Base-by-base conservation (phyloP, 2,888 invertebrate species). In the Nymphalis polychloros region DNA sequence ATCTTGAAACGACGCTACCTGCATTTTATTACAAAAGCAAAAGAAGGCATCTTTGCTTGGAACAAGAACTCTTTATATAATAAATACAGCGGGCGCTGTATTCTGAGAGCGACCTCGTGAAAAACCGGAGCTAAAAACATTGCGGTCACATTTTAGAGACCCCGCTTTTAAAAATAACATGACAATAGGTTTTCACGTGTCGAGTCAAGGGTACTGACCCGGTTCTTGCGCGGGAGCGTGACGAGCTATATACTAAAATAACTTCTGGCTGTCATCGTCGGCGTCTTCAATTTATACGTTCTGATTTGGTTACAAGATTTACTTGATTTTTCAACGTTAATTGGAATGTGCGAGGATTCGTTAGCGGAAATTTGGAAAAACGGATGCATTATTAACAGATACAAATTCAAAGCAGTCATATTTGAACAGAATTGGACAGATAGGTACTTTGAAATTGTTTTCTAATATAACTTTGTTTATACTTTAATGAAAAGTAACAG, bases 141-240 rank as follows among this genome's bases (percentile, higher is more conserved):
- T 59, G 60, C 64, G 68, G 64, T 60, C 68, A 60, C 35, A 60
- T 59, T 47, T 68, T 47, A 64, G 53, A 63, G 35, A 62, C 57
- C 52, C 23, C 59, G 41, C 41, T 41, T 41, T 68, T 64, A 71
- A 68, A 71, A 63, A 71, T 66, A 71, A 68, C 68, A 61, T 66
- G 65, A 71, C 71, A 68, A 71, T 66, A 63, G 71, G 59, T 52
- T 52, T 52, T 23, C 52, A 52, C 52, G 59, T 64, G 65, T 63
- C 59, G 63, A 65, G 63, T 71, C 55, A 66, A 71, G 71, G 52
- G 52, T 65, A 52, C 59, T 68, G 71, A 71, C 71, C 68, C 53
- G 53, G 52, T 68, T 68, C 47, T 59, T 35, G 59, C 10, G 49
- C 41, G 23, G 52, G 27, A 27, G 23, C 52, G 59, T 63, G 52